Conservation (phyloP, 2,888 invertebrate species). For the Orchesellides sinensis region DNA sequence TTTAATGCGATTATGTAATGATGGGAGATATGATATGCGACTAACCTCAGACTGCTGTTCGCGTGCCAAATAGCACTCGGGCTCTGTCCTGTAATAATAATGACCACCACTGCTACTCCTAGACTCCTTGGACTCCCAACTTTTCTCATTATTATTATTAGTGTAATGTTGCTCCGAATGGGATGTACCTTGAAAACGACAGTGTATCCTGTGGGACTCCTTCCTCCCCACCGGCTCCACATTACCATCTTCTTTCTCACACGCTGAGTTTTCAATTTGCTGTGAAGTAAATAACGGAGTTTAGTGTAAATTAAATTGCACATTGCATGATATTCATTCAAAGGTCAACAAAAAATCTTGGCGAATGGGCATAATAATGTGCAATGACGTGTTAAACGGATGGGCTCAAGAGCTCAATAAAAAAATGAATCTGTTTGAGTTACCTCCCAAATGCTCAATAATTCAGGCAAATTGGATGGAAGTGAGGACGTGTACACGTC, state of each 20-base stretch:
- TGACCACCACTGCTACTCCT: neutral
- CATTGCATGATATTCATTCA: neutral
- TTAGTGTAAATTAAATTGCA: neutral
- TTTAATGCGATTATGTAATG: too few relatives aligned
- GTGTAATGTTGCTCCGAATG: neutral
- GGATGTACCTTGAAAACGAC: slow-evolving; percentile 16
- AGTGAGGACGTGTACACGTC: slow-evolving; percentile 31
- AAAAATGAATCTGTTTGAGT: too few relatives aligned
- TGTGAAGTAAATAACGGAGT: neutral
- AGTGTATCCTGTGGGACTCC: slow-evolving; percentile 21
- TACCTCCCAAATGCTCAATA: slow-evolving; percentile 52
- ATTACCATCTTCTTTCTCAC: too few relatives aligned
- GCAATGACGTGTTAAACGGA: too few relatives aligned
- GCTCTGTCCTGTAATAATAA: too few relatives aligned
- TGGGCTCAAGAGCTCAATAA: too few relatives aligned
- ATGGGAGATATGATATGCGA: neutral
- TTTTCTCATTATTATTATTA: neutral
- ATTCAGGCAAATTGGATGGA: slow-evolving; percentile 36
- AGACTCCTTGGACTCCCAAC: neutral
- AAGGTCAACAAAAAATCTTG: too few relatives aligned
- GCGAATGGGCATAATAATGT: too few relatives aligned
- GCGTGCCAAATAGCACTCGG: slow-evolving; percentile 3
- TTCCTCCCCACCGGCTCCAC: too few relatives aligned
- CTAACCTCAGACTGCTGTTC: neutral
- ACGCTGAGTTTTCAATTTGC: neutral